Base-by-base conservation (phyloP, 2,888 invertebrate species). In the Branchellion lobata region DNA sequence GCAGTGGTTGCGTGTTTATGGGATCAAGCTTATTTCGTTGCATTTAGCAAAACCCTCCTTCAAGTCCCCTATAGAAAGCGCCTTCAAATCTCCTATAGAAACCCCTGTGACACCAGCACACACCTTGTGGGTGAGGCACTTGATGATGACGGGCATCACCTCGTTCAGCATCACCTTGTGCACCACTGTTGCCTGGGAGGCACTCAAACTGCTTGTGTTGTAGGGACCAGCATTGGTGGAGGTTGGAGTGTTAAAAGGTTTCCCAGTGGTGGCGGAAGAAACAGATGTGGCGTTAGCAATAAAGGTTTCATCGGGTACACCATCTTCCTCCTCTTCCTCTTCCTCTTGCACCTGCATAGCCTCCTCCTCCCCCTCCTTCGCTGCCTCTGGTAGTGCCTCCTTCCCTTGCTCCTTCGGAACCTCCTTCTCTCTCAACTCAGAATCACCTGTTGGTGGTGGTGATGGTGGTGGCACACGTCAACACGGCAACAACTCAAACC, bases 101-200 rank as follows among this genome's bases (percentile, higher is more conserved):
- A 8, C 21, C 5, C 24, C 8, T n/a, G 21, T 24, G 3, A 57
- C 5, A 8, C 21, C 21, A 57, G 11, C 61, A 57, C 61, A 8
- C 21, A 88, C 88, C 85, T 86, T 87, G 81, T 85, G 84, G 0
- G 91, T 90, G 31, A 94, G 90, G 27, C 91, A 90, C 86, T 91
- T 91, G 86, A 94, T 92, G 0, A 97, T 88, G 81, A 93, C 92
- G 0, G 95, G 95, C 81, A 97, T 87, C 24, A 96, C 88, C 69
- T 91, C 90, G 33, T 90, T 90, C 8, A 92, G 90, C 80, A 94
- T 91, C 11, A 91, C 90, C 79, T 90, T 89, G 78, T 94, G 91
- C 2, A 96, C 92, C 84, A 91, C 91, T 78, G 91, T 92, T 18
- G 94, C 93, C 90, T 85, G 81, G 8, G 82, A 83, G 34, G 83